These are phyloP conservation scores for Halictus rubicundus DNA, from an alignment of 1,140 invertebrate species.

Conservation along the genomic window DNA sequence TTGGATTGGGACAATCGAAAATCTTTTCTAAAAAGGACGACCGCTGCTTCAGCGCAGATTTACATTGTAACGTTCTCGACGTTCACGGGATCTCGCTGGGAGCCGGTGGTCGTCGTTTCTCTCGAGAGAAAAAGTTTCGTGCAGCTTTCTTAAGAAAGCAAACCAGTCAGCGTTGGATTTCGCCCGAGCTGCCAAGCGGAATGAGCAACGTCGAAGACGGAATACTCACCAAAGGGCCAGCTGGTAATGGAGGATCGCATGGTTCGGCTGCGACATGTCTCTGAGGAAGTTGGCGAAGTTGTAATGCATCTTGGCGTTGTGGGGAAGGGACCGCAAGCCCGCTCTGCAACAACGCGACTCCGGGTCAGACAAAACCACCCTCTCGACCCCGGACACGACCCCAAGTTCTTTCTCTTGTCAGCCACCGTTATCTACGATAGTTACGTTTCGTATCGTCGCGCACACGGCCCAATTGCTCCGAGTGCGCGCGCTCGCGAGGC, in stretches of 20 bases:
- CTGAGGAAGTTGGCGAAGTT: constrained; percentile 94
- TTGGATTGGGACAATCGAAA: too few species aligned
- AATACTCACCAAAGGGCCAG: constrained; percentile 88
- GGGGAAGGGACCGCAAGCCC: constrained; percentile 88
- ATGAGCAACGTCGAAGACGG: background rate
- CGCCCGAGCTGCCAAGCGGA: too few species aligned
- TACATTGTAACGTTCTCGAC: too few species aligned
- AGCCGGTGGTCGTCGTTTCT: too few species aligned
- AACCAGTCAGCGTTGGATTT: background rate
- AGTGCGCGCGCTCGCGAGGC: background rate
- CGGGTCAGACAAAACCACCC: constrained; percentile 47
- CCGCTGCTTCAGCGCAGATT: too few species aligned
- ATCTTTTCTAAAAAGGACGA: too few species aligned
- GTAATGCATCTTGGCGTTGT: constrained; percentile 95
- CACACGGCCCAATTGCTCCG: constrained; percentile 24
- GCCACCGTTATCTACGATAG: constrained; percentile 50
- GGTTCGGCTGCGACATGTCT: constrained; percentile 86
- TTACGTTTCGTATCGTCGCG: constrained; percentile 40
- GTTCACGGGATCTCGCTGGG: too few species aligned
- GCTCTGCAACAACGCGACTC: constrained; percentile 83
- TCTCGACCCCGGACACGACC: constrained; percentile 31
- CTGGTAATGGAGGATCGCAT: constrained; percentile 90
- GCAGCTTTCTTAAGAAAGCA: too few species aligned
- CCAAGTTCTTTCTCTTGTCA: constrained; percentile 8
- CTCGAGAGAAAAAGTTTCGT: too few species aligned